phyloP scores from a whole-genome alignment of 2,888 invertebrate species.

The Mythimna lalbum region DNA sequence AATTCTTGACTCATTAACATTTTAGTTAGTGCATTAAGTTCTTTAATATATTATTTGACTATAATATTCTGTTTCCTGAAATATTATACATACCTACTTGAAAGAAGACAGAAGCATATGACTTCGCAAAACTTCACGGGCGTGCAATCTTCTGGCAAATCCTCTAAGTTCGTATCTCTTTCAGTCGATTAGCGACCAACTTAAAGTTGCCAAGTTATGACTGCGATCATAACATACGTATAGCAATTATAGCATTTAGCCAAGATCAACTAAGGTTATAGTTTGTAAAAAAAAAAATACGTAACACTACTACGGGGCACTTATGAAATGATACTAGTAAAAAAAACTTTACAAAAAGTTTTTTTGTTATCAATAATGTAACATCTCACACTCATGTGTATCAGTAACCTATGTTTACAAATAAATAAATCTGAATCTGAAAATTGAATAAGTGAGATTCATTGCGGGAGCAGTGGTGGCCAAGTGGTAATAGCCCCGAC shows the following conservation, averaged over 20 bases:
- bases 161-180: slow-evolving; percentile 47
- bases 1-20: too few relatives aligned
- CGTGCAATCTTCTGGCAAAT: slow-evolving; percentile 26
- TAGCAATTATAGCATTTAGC: neutral
- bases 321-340: neutral
- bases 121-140: slow-evolving; percentile 16
- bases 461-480: neutral
- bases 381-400: too few relatives aligned
- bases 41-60: too few relatives aligned
- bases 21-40: too few relatives aligned
- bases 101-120: slow-evolving; percentile 7
- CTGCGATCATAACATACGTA: neutral
- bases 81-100: neutral
- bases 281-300: neutral
- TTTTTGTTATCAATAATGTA: too few relatives aligned
- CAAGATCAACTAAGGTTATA: neutral
- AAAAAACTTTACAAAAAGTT: neutral
- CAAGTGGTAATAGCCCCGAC: too few relatives aligned
- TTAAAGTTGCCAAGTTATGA: slow-evolving; percentile 23
- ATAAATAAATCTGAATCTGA: too few relatives aligned
- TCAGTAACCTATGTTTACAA: too few relatives aligned
- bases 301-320: too few relatives aligned
- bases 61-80: neutral
- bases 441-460: neutral
- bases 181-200: slow-evolving; percentile 40